Evolutionary conservation across 2,113 vertebrate genomes (phyloP).

Genomic region (Labeo rohita): DNA sequence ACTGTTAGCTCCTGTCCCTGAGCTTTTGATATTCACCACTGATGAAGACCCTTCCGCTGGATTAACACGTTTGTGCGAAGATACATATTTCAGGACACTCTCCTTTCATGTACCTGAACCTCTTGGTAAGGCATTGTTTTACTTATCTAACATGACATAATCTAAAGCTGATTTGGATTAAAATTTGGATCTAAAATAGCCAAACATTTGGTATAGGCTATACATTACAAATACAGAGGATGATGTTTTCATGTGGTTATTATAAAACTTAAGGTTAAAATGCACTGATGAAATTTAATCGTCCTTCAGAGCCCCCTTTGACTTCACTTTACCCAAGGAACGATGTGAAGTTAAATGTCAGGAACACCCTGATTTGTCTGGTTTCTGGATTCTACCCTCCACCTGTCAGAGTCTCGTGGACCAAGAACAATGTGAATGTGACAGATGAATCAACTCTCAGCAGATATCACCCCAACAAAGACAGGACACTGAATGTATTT

Average conservation of each 20-base stretch:
- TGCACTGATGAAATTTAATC: neutral
- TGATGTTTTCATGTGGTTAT: neutral
- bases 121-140: conserved; percentile 2
- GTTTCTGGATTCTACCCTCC: conserved; percentile 67
- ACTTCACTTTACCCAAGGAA: conserved; percentile 61
- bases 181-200: too few relatives aligned
- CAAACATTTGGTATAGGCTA: too few relatives aligned
- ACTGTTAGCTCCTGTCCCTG: too few relatives aligned
- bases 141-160: neutral
- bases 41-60: too few relatives aligned
- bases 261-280: neutral
- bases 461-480: neutral
- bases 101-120: neutral
- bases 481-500: too few relatives aligned
- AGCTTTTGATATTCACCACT: rapidly evolving
- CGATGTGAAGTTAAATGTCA: conserved; percentile 59
- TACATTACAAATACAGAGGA: too few relatives aligned
- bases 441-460: conserved; percentile 20
- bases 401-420: conserved; percentile 62
- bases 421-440: conserved; percentile 52
- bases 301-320: conserved; percentile 65
- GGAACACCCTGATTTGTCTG: conserved; percentile 75
- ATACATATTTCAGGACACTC: neutral
- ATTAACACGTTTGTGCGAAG: neutral
- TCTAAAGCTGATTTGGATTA: neutral